Base-by-base conservation (phyloP, 2,888 invertebrate species). In the Pammene aurita region DNA sequence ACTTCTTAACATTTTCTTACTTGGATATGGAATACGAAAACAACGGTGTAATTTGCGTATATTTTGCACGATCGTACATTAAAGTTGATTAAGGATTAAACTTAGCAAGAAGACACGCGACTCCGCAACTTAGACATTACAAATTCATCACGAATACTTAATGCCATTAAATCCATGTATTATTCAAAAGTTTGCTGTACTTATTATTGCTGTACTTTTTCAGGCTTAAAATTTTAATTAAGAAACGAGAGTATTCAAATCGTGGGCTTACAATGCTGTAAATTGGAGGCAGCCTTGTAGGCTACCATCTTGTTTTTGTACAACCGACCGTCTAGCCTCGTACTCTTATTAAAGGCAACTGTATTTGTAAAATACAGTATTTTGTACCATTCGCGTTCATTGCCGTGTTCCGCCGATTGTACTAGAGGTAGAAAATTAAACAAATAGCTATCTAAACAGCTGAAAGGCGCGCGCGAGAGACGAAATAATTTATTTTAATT, bases 401-500 rank as follows among this genome's bases (percentile, higher is more conserved):
- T 38, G 46, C 44, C 1, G 34, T 41, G 48, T 41, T 56, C 10
- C 42, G 62, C 50, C 18, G 56, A 62, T 18, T 44, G 62, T 63
- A 67, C 62, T 7, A 35, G 42, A 56, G 62, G 62, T 50, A 67
- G 55, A 57, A 63, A 67, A 63, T 67, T 56, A 67, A 67, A 67
- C 67, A 67, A 67, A 67, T 57, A 67, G 67, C 62, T 41, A 56
- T 62, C 50, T 67, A 67, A 63, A 56, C 56, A 67, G 62, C 56
- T 63, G 67, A 67, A 67, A 62, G 62, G 48, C 56, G 62, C 67
- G 62, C 67, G 56, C 56, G 56, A 42, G 50, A 64, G 68, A 64
- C 68, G 68, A 64, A 68, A 64, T 68, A 63, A 68, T 68, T 68
- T 68, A 68, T 64, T 68, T 52, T 68, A 68, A 68, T 68, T 58